phyloP scores from a whole-genome alignment of 2,888 invertebrate species.

The Tenthredo livida region DNA sequence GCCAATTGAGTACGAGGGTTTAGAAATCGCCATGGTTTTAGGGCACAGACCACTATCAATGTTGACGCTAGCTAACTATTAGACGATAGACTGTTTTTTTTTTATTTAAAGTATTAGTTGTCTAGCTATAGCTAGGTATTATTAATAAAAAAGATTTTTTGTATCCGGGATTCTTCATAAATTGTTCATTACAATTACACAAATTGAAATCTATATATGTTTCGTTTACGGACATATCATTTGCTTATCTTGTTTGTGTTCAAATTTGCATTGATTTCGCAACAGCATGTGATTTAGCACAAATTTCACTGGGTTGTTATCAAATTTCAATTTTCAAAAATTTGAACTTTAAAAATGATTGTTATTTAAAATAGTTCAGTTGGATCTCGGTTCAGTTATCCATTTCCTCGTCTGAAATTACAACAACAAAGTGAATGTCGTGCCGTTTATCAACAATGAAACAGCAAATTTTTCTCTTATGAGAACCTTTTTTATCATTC shows the following conservation, averaged over 20 bases:
- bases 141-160: conserved; percentile 47
- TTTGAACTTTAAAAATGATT: background rate
- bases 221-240: conserved; percentile 41
- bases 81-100: conserved; percentile 6
- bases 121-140: conserved; percentile 42
- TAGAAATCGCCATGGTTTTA: conserved; percentile 39
- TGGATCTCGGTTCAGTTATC: background rate
- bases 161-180: background rate
- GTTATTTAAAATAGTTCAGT: background rate
- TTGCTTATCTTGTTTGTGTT: conserved; percentile 55
- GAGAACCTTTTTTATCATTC: background rate
- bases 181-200: background rate
- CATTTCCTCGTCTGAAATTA: background rate
- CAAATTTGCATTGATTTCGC: conserved; percentile 65
- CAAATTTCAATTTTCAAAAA: background rate
- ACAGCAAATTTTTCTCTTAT: background rate
- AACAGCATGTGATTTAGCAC: conserved; percentile 71
- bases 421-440: background rate
- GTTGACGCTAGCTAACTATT: conserved; percentile 48
- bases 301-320: conserved; percentile 70
- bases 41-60: conserved; percentile 43
- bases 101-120: conserved; percentile 48
- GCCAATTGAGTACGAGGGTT: conserved; percentile 41
- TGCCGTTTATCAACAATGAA: background rate
- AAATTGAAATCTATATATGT: conserved; percentile 46